phyloP scores from a whole-genome alignment of 2,797 vertebrate species.

The Carcharodon carcharias region DNA sequence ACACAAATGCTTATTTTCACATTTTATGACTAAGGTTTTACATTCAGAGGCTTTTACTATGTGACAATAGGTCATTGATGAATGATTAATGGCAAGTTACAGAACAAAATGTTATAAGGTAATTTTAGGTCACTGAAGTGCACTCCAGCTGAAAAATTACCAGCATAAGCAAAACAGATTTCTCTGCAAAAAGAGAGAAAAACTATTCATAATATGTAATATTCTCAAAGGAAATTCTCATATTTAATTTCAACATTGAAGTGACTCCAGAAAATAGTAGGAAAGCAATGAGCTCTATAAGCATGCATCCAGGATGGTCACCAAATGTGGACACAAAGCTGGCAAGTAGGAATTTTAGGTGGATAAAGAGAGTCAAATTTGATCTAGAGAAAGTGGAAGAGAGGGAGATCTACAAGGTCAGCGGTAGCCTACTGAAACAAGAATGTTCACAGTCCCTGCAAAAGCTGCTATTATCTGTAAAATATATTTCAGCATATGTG shows the following conservation, averaged over 20 bases:
- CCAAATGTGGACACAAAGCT: not conserved
- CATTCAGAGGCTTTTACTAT: not conserved
- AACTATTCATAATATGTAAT: not conserved
- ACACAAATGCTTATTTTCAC: not conserved
- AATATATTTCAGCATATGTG: not conserved
- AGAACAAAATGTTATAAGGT: not conserved
- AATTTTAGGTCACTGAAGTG: not conserved
- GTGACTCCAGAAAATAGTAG: not conserved
- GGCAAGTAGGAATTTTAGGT: not conserved
- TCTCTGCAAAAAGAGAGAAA: not conserved
- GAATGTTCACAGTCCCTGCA: not conserved
- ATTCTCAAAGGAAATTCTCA: not conserved
- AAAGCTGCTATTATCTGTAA: not conserved
- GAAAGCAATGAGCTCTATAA: not conserved
- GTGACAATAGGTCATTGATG: not conserved
- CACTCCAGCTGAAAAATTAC: not conserved
- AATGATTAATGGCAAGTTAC: not conserved
- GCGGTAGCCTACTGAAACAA: not conserved
- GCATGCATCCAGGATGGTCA: not conserved
- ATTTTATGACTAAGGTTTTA: conserved; percentile 5
- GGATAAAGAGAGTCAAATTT: not conserved
- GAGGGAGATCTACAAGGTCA: not conserved
- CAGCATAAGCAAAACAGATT: not conserved
- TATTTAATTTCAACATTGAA: not conserved
- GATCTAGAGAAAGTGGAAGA: not conserved